Evolutionary conservation across 2,113 vertebrate genomes (phyloP), one percentile per base, ranked within the genome.

Genomic region (Laticauda laticaudata): DNA sequence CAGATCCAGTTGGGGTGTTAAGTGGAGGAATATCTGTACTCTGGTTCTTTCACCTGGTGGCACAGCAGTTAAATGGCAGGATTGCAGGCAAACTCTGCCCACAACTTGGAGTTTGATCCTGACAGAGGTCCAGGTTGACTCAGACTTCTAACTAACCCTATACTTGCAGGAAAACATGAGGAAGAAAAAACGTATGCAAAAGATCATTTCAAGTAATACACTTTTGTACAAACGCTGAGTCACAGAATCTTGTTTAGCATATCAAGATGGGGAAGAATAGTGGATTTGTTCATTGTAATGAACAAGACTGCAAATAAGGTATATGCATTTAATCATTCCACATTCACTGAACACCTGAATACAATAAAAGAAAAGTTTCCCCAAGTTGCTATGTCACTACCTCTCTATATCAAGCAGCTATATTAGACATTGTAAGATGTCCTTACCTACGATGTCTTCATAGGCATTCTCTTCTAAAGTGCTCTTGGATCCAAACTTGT

Each of bases 381-480:
- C n/a, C 92, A 92, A 23, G 0, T 24, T 26, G 9, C 0, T 0
- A 20, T 43, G 18, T 75, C 69, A 55, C 86, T 54, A 91, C 45
- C 11, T 14, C 48, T 94, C 81, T 45, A 0, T 29, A 48, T 75
- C 48, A 64, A 0, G 0, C 24, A 92, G 39, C 3, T 86, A 91
- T 89, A 51, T 51, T 48, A 0, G 4, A 11, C 11, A 26, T 29
- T 29, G 89, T 69, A 86, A 91, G 57, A 93, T 43, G 3, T 94
- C 90, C 99, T 99, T 98, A 99, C 99, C 99, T 96, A 99, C 98
- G 92, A 99, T 99, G 94, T 99, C 99, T 97, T 99, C 99, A 94
- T 99, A 99, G 94, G 99, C 98, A 94, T 99, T 99, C 96, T 99
- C 99, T 98, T 99, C 99, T 98, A 98, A 98, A 98, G 99, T 99